phyloP scores from a whole-genome alignment of 2,888 invertebrate species.

The Eupithecia subfuscata region DNA sequence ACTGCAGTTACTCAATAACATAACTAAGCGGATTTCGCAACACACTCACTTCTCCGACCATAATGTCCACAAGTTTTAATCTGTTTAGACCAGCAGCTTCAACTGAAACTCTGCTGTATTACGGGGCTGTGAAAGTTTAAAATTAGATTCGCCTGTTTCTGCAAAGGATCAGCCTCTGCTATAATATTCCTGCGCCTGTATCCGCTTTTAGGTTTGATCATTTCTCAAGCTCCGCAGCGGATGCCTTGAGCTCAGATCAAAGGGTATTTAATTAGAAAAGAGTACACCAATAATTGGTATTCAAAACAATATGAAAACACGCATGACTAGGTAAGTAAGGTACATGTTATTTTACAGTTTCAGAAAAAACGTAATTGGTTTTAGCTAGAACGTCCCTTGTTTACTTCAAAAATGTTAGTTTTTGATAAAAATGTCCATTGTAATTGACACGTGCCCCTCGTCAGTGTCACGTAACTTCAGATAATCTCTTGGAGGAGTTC shows the following conservation, averaged over 20 bases:
- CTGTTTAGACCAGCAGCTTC: background rate
- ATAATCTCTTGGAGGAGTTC: background rate
- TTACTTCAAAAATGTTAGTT: background rate
- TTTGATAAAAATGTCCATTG: background rate
- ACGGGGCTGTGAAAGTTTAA: background rate
- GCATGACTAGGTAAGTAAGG: background rate
- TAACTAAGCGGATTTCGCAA: background rate
- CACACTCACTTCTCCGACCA: background rate
- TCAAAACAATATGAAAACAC: background rate
- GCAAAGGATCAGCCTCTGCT: background rate
- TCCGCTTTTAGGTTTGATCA: background rate
- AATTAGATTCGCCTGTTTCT: background rate
- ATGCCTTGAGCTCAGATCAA: background rate
- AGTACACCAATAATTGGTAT: background rate
- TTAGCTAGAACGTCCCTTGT: background rate
- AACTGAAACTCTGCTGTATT: background rate
- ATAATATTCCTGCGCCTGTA: background rate
- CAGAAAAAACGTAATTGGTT: background rate
- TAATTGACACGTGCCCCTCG: background rate
- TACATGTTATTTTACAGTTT: background rate
- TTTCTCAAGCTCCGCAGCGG: background rate
- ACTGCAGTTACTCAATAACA: constrained; percentile 8
- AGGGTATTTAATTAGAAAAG: background rate
- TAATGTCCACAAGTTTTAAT: constrained; percentile 2
- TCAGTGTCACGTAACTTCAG: constrained; percentile 5